Conservation (phyloP, 2,113 vertebrate species). For the Butorides virescens region DNA sequence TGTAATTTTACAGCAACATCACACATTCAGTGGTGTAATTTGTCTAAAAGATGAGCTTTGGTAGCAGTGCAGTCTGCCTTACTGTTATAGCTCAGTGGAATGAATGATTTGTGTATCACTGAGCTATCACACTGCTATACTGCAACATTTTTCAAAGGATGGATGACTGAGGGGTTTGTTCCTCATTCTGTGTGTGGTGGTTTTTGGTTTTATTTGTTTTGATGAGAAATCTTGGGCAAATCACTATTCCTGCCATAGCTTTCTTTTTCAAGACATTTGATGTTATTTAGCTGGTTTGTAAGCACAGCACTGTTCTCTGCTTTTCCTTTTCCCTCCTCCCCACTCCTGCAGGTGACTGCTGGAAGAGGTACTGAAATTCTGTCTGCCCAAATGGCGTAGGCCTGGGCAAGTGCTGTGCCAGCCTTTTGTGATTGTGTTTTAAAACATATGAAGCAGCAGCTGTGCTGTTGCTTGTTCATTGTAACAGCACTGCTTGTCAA, state of each 20-base stretch:
- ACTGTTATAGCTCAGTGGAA: not conserved
- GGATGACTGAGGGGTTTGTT: not conserved
- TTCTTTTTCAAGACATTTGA: not conserved
- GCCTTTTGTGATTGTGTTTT: not conserved
- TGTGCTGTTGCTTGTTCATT: not conserved
- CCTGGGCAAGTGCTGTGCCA: not conserved
- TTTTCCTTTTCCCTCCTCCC: not conserved
- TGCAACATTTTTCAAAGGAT: not conserved
- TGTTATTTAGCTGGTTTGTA: not conserved
- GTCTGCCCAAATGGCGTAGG: not conserved
- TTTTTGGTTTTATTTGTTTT: not conserved
- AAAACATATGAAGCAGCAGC: not conserved
- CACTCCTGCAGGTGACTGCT: not conserved
- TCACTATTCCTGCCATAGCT: not conserved
- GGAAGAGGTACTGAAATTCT: not conserved
- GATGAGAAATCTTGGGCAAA: not conserved
- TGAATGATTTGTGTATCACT: not conserved
- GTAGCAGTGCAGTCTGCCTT: not conserved
- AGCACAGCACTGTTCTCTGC: rapidly evolving
- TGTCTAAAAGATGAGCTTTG: not conserved
- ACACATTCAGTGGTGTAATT: not conserved
- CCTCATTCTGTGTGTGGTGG: not conserved
- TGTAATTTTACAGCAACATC: not conserved
- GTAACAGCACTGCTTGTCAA: not conserved
- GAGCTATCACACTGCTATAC: not conserved